Percentiles rank a stretch among this genome's conserved stretches.
These are phyloP conservation scores for Catocala nupta DNA, from an alignment of 2,888 invertebrate genomes.

Conservation along the genomic window DNA sequence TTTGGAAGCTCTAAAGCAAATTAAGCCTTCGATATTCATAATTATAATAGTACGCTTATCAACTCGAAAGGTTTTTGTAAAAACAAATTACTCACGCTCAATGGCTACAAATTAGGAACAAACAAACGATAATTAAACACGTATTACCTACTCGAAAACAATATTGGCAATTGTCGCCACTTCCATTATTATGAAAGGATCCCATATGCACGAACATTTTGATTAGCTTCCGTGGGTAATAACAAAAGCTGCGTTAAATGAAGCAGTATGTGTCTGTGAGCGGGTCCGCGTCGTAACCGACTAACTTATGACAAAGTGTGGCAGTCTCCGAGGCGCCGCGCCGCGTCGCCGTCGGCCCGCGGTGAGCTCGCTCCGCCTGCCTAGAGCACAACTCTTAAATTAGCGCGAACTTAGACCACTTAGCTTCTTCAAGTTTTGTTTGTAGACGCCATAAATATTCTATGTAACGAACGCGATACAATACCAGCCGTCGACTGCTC, in stretches of 20 bases:
- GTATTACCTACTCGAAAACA: constrained; percentile 48
- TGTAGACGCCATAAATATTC: constrained; percentile 83
- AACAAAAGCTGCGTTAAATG: constrained; percentile 74
- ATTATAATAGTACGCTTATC: too few species aligned
- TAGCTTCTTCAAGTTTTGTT: constrained; percentile 85
- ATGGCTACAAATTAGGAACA: constrained; percentile 42
- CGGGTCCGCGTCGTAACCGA: constrained; percentile 57
- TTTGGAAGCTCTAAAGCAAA: too few species aligned
- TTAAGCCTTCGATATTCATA: too few species aligned
- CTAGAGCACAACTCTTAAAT: constrained; percentile 81
- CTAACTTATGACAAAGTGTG: constrained; percentile 82
- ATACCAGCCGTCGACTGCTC: constrained; percentile 66
- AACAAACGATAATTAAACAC: constrained; percentile 24
- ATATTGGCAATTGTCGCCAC: constrained; percentile 42
- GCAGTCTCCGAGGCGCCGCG: constrained; percentile 65
- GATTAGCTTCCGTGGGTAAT: constrained; percentile 64
- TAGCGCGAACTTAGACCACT: constrained; percentile 84
- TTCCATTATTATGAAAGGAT: constrained; percentile 46
- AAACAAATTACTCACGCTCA: constrained; percentile 43
- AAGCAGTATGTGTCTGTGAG: constrained; percentile 63
- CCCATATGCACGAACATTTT: constrained; percentile 58
- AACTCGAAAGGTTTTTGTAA: not conserved
- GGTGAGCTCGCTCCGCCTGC: constrained; percentile 63
- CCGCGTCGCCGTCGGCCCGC: constrained; percentile 52
- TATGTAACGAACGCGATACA: constrained; percentile 72